A percentile compares a stretch with the other conserved stretches of the same genome.
phyloP scores from a whole-genome alignment of 2,888 invertebrate species.

The Andrena trimmerana region DNA sequence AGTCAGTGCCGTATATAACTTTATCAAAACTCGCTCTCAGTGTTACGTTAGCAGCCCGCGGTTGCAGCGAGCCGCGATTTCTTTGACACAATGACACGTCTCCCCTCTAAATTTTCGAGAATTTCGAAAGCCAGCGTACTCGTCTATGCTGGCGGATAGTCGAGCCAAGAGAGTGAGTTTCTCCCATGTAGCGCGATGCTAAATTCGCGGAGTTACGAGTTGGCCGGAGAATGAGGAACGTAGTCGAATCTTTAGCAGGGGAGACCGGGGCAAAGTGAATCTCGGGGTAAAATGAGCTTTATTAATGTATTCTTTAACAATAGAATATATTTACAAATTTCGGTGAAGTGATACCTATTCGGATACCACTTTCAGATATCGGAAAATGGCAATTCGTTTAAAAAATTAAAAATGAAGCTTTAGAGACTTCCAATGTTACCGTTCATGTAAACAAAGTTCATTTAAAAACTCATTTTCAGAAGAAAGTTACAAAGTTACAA shows the following conservation, averaged over 20 bases:
- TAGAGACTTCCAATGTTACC: too few relatives aligned
- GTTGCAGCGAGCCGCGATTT: background rate
- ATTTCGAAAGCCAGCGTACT: constrained; percentile 10
- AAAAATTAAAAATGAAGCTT: too few relatives aligned
- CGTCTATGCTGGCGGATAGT: background rate
- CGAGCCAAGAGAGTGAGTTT: constrained; percentile 21
- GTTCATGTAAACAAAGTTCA: too few relatives aligned
- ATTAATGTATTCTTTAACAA: too few relatives aligned
- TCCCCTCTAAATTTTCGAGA: constrained; percentile 11
- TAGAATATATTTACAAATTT: too few relatives aligned
- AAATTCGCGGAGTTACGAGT: background rate
- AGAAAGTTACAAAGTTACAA: too few relatives aligned
- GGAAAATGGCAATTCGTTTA: too few relatives aligned
- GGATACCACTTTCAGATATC: too few relatives aligned
- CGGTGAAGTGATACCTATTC: too few relatives aligned
- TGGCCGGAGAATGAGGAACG: background rate
- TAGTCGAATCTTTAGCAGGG: background rate
- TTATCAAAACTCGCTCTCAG: constrained; percentile 33
- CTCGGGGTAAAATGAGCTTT: too few relatives aligned
- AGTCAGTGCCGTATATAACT: constrained; percentile 59
- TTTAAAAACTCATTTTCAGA: too few relatives aligned
- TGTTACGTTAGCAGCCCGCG: constrained; percentile 5
- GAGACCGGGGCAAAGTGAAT: too few relatives aligned
- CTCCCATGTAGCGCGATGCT: background rate
- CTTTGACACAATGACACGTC: background rate